Evolutionary conservation across 1,140 invertebrate genomes (phyloP).

Genomic region (Papilio aristodemus): DNA sequence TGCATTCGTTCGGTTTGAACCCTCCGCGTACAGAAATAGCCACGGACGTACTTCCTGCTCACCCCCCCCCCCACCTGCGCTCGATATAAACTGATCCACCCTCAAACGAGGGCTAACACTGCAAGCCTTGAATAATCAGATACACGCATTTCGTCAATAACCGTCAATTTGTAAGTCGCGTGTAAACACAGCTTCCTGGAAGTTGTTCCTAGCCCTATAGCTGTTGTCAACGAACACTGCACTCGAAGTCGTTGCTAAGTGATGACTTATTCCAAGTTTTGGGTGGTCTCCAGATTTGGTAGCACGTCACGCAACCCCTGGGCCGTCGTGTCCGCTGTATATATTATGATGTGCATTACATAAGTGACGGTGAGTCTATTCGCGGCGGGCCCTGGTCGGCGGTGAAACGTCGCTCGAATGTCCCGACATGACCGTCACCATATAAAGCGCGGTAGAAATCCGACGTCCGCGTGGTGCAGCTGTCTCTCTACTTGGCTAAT

Average conservation of each 20-base stretch:
- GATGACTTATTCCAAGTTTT: background rate
- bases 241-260: too few species aligned
- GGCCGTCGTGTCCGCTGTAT: background rate
- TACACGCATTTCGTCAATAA: background rate
- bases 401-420: constrained; percentile 7
- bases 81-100: constrained; percentile 8
- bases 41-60: constrained; percentile 14
- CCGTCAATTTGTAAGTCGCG: background rate
- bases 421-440: constrained; percentile 1
- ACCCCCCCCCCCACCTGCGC: background rate
- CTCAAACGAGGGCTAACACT: background rate
- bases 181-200: background rate
- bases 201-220: too few species aligned
- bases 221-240: too few species aligned
- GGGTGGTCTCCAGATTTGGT: background rate
- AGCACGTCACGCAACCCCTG: background rate
- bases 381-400: background rate
- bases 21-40: constrained; percentile 19
- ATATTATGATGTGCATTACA: background rate
- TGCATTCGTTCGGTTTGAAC: background rate
- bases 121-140: background rate
- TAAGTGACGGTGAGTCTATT: background rate
- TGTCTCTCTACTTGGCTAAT: background rate
- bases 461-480: background rate
- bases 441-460: constrained; percentile 15